Base-by-base conservation (phyloP, 2,113 vertebrate species). In the Vimba vimba region DNA sequence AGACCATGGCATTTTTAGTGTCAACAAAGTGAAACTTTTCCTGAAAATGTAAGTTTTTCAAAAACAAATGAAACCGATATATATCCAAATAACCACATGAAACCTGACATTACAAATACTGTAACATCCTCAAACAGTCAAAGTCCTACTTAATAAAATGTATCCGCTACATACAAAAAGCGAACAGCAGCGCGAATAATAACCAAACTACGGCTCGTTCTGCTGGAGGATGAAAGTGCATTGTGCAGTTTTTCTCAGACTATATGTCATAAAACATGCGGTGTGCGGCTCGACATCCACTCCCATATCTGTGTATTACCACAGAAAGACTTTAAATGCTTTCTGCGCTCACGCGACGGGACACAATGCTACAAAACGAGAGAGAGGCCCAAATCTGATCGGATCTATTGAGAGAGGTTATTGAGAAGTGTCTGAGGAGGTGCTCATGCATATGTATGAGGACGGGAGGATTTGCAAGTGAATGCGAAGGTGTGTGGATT, bases 401-500 rank as follows among this genome's bases (percentile, higher is more conserved):
- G 91, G 92, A 93, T 93, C 91, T 92, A 92, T 89, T 69, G 80
- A 89, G 55, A 87, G 79, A 6, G 12, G 43, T 85, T 93, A 94
- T 93, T 95, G 93, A 95, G 93, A 91, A 90, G 89, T 89, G 89
- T 91, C 91, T 95, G 95, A 90, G 92, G 91, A 91, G 93, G 76
- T 50, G 92, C 93, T 93, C 97, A 97, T 96, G 96, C 96, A 95
- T 96, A 97, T 97, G 97, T 97, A 97, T 97, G 96, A 95, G 96
- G 95, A 97, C 94, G 95, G 96, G 94, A 96, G 93, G 93, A 96
- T 96, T 95, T 94, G 94, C 88, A 88, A 94, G 95, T 96, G 96
- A 96, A 96, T 98, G 97, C 96, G 96, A 96, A 96, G 96, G 95
- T 94, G 90, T 94, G 89, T 91, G 96, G 96, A 98, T 97, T 97